These are phyloP conservation scores for Netta rufina DNA, from an alignment of 2,797 vertebrate genomes.

Conservation along the genomic window DNA sequence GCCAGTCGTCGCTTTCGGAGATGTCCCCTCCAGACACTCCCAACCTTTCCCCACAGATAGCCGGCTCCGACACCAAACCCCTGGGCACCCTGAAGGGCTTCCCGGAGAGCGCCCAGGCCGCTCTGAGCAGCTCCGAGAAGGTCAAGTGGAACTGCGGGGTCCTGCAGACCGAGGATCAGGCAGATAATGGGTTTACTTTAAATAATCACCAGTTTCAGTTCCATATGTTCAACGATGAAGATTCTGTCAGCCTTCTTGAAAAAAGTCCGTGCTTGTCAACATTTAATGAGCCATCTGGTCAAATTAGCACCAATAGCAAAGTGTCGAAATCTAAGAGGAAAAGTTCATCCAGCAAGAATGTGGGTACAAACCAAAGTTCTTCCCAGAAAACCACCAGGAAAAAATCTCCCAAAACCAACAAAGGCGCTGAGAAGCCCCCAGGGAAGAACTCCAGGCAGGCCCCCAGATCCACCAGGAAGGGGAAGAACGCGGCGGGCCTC, in stretches of 20 bases:
- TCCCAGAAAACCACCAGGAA: conserved; percentile 88
- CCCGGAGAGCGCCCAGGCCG: conserved; percentile 86
- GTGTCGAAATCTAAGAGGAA: conserved; percentile 94
- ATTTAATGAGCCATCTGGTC: conserved; percentile 88
- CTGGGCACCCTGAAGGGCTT: conserved; percentile 87
- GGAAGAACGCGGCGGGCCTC: conserved; percentile 86
- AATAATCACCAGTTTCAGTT: conserved; percentile 93
- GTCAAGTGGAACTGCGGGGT: conserved; percentile 92
- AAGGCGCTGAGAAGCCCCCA: conserved; percentile 86
- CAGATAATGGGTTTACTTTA: conserved; percentile 85
- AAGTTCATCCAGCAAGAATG: conserved; percentile 88
- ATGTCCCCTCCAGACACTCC: conserved; percentile 97
- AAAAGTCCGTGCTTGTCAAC: conserved; percentile 85
- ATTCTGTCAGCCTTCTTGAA: conserved; percentile 86
- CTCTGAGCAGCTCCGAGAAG: conserved; percentile 85
- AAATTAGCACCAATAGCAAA: conserved; percentile 86
- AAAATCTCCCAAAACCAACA: conserved; percentile 90
- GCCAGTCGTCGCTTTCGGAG: conserved; percentile 95
- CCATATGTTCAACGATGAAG: conserved; percentile 93
- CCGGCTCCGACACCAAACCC: conserved; percentile 88
- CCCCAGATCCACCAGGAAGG: conserved; percentile 91
- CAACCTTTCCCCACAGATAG: conserved; percentile 95
- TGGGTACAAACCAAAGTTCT: conserved; percentile 85
- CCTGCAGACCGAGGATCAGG: conserved; percentile 87
- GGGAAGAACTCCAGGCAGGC: conserved; percentile 90